These are phyloP conservation scores for Narcine bancroftii DNA, from an alignment of 2,113 vertebrate genomes.

Conservation along the genomic window DNA sequence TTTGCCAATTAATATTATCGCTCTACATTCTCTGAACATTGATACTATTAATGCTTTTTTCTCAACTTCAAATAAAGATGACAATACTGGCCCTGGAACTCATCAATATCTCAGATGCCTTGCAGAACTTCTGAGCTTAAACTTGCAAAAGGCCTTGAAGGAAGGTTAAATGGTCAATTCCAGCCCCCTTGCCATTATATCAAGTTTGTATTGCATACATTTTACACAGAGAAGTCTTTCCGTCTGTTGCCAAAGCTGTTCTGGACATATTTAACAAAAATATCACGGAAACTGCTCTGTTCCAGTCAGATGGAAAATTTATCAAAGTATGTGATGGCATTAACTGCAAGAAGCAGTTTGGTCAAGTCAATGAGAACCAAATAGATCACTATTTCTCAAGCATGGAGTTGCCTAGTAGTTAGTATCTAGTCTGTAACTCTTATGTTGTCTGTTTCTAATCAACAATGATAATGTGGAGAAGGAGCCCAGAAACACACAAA, in stretches of 20 bases:
- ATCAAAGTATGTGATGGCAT: background rate
- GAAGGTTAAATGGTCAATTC: too few relatives aligned
- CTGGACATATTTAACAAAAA: background rate
- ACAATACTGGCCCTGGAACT: too few relatives aligned
- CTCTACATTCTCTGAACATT: too few relatives aligned
- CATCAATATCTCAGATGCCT: too few relatives aligned
- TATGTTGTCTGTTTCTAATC: background rate
- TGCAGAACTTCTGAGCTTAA: too few relatives aligned
- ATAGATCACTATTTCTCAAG: background rate
- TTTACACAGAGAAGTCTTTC: background rate
- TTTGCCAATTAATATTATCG: too few relatives aligned
- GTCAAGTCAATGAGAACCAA: background rate
- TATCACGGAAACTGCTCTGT: background rate
- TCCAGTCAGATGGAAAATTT: background rate
- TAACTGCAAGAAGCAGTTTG: background rate
- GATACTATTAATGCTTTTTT: too few relatives aligned
- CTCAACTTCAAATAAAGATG: too few relatives aligned
- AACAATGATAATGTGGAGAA: background rate
- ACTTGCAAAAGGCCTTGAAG: too few relatives aligned
- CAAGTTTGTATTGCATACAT: background rate
- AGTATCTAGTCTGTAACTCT: background rate
- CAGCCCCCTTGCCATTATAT: background rate
- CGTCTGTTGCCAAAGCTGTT: background rate
- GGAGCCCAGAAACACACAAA: too few relatives aligned
- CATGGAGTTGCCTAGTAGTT: background rate